A percentile compares a stretch with the other conserved stretches of the same genome.
phyloP scores from a whole-genome alignment of 2,113 vertebrate species.

The Rhizomys pruinosus region DNA sequence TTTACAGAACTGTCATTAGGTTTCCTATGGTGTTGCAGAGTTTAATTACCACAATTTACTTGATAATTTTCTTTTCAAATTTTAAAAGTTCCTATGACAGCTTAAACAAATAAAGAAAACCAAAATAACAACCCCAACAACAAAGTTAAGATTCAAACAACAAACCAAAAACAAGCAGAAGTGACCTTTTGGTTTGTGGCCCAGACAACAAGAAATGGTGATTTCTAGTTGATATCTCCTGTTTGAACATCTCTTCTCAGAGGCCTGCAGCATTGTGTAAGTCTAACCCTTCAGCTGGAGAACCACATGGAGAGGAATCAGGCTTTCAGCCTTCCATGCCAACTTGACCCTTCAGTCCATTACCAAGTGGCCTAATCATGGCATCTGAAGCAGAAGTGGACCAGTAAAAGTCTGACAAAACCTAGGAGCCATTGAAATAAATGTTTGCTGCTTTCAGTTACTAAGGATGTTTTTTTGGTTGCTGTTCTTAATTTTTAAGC shows the following conservation, averaged over 20 bases:
- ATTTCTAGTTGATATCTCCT: not conserved
- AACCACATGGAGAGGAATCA: not conserved
- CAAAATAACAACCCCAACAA: not conserved
- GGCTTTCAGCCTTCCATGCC: rapidly evolving
- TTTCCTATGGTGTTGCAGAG: not conserved
- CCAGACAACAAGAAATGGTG: not conserved
- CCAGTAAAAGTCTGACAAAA: not conserved
- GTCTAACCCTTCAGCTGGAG: too few species aligned
- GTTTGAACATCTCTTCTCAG: not conserved
- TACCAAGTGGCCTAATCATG: not conserved
- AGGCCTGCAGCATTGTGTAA: not conserved
- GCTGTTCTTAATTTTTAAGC: not conserved
- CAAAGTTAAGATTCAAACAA: not conserved
- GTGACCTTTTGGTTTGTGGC: not conserved
- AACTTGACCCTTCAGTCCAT: not conserved
- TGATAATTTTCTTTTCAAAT: not conserved
- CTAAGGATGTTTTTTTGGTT: not conserved
- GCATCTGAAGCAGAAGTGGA: not conserved
- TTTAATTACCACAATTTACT: not conserved
- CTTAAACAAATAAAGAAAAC: not conserved
- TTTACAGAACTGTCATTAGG: not conserved
- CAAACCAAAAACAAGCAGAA: not conserved
- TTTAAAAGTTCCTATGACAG: not conserved
- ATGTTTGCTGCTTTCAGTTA: not conserved
- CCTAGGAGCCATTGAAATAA: not conserved